Evolutionary conservation across 2,113 vertebrate species (phyloP).

Genomic region (Ivindomyrus marchei): DNA sequence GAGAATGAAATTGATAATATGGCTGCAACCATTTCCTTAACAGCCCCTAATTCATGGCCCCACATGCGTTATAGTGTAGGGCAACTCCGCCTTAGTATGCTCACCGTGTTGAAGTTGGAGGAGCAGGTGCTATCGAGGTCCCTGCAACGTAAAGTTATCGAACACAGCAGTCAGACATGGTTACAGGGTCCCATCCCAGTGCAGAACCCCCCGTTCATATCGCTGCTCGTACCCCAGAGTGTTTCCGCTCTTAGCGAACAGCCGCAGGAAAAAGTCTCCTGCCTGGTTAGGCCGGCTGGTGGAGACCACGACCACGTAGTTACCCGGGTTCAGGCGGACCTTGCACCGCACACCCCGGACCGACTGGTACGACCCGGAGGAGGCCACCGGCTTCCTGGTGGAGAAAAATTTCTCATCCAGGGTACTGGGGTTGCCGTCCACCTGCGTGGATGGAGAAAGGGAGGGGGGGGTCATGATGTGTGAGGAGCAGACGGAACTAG

Average conservation of each 20-base stretch:
- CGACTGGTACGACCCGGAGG: conserved; percentile 57
- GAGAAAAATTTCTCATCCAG: conserved; percentile 58
- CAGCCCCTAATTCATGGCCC: neutral
- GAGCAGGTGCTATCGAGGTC: conserved; percentile 53
- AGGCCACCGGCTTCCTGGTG: conserved; percentile 43
- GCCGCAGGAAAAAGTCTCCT: conserved; percentile 63
- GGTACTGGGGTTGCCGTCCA: conserved; percentile 38
- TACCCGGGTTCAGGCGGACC: conserved; percentile 57
- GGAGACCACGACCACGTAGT: conserved; percentile 60
- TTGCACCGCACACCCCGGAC: conserved; percentile 56
- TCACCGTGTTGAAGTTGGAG: conserved; percentile 47
- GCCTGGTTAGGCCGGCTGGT: conserved; percentile 55
- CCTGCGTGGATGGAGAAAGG: conserved; percentile 31
- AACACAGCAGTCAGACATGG: conserved; percentile 13
- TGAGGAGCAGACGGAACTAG: neutral
- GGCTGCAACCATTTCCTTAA: neutral
- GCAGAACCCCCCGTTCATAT: neutral
- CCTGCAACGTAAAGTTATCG: conserved; percentile 41
- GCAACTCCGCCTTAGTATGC: conserved; percentile 14
- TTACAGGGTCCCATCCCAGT: neutral
- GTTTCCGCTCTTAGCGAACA: conserved; percentile 65
- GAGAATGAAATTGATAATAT: neutral
- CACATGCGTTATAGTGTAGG: neutral
- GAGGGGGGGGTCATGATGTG: neutral
- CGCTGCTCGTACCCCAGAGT: conserved; percentile 49